Percentiles rank a stretch among this genome's conserved stretches.
Conservation (phyloP, 2,113 vertebrate genomes). For the Ammospiza nelsoni region DNA sequence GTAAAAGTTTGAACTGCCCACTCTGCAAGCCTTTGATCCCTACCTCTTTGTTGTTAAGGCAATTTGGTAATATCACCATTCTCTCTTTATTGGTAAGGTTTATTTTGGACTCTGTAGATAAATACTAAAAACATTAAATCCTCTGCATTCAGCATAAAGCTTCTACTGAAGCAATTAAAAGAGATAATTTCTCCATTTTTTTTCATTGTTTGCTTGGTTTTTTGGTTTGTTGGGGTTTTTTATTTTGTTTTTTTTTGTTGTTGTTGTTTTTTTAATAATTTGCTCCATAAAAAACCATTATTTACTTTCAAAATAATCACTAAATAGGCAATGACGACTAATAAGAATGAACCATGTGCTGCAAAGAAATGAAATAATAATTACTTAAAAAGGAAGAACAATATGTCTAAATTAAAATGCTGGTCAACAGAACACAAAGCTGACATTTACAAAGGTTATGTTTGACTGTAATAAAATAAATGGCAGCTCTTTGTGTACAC, state of each 20-base stretch:
- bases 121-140: neutral
- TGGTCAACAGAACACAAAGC: slow-evolving; percentile 61
- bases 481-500: slow-evolving; percentile 59
- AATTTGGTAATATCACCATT: neutral
- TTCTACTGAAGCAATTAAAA: neutral
- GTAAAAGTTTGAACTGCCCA: neutral
- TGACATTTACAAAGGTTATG: slow-evolving; percentile 73
- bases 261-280: neutral
- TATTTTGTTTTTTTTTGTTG: neutral
- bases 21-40: neutral
- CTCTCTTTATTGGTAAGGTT: neutral
- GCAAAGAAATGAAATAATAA: slow-evolving; percentile 26
- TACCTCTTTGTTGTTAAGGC: neutral
- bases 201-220: accelerated
- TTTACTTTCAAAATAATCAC: neutral
- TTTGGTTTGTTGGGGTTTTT: neutral
- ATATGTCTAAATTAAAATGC: slow-evolving; percentile 61
- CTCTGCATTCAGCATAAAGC: neutral
- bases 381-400: slow-evolving; percentile 23
- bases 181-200: neutral
- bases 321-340: neutral
- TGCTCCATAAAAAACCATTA: neutral
- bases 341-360: neutral
- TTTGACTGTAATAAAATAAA: slow-evolving; percentile 73
- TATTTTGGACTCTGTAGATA: neutral